A percentile compares a stretch with the other conserved stretches of the same genome.
Conservation (phyloP, 1,140 invertebrate species). For the Sycophaga agraensis region DNA sequence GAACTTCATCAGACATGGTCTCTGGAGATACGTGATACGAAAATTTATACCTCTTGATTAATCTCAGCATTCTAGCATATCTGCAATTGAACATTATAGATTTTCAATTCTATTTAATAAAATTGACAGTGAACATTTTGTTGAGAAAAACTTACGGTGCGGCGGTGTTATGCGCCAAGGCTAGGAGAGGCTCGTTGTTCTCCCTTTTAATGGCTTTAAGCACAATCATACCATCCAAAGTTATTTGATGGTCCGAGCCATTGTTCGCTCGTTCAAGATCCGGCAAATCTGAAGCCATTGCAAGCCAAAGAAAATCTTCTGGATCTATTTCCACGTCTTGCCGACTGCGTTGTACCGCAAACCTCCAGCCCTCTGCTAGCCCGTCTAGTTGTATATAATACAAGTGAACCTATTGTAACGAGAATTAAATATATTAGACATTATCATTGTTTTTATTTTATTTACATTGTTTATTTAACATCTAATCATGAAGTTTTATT, state of each 20-base stretch:
- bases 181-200: conserved; percentile 38
- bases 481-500: not conserved
- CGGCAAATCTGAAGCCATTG: conserved; percentile 75
- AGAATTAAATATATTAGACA: too few relatives aligned
- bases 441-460: too few relatives aligned
- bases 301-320: conserved; percentile 72
- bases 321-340: conserved; percentile 63
- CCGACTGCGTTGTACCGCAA: conserved; percentile 65
- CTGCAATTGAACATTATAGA: conserved; percentile 52
- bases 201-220: conserved; percentile 41
- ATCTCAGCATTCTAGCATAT: conserved; percentile 83
- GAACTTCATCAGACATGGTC: conserved; percentile 57
- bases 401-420: conserved; percentile 70
- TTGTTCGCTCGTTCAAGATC: conserved; percentile 64
- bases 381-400: conserved; percentile 73
- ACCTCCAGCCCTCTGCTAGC: conserved; percentile 67
- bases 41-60: conserved; percentile 88
- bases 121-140: not conserved
- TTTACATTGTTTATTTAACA: too few relatives aligned
- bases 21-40: conserved; percentile 67
- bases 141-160: conserved; percentile 56
- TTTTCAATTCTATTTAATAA: too few relatives aligned
- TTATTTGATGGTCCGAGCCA: conserved; percentile 33
- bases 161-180: conserved; percentile 70
- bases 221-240: conserved; percentile 43